Conservation (phyloP, 2,888 invertebrate species). For the Euplexia lucipara region DNA sequence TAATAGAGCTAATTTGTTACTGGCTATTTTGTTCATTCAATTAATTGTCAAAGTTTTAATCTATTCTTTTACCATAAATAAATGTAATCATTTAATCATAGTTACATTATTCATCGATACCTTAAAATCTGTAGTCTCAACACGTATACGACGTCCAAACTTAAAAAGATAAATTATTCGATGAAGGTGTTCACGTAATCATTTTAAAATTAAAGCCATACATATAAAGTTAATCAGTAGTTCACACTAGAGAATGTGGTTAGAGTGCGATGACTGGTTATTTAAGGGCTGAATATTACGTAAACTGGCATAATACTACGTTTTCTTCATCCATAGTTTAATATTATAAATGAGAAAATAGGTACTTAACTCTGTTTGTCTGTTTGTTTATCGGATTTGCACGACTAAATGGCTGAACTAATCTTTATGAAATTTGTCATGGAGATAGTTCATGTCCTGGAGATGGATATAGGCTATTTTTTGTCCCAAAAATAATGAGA, state of each 20-base stretch:
- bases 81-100: not conserved
- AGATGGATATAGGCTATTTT: too few species aligned
- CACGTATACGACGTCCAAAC: constrained; percentile 8
- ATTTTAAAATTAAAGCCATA: constrained; percentile 34
- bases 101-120: not conserved
- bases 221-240: constrained; percentile 21
- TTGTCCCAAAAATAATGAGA: too few species aligned
- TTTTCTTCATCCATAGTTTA: too few species aligned
- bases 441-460: too few species aligned
- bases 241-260: constrained; percentile 45
- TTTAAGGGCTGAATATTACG: constrained; percentile 26
- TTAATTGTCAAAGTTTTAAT: not conserved
- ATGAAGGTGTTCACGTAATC: constrained; percentile 8
- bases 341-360: too few species aligned
- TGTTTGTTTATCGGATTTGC: too few species aligned
- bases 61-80: not conserved
- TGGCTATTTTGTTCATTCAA: not conserved
- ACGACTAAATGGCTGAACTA: too few species aligned
- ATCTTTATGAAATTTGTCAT: too few species aligned
- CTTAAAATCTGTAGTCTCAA: constrained; percentile 14
- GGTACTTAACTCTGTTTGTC: too few species aligned
- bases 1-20: too few species aligned
- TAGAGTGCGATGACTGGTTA: constrained; percentile 20
- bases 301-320: not conserved
- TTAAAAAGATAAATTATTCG: constrained; percentile 38